phyloP scores from a whole-genome alignment of 2,113 vertebrate species.

The Calonectris borealis region DNA sequence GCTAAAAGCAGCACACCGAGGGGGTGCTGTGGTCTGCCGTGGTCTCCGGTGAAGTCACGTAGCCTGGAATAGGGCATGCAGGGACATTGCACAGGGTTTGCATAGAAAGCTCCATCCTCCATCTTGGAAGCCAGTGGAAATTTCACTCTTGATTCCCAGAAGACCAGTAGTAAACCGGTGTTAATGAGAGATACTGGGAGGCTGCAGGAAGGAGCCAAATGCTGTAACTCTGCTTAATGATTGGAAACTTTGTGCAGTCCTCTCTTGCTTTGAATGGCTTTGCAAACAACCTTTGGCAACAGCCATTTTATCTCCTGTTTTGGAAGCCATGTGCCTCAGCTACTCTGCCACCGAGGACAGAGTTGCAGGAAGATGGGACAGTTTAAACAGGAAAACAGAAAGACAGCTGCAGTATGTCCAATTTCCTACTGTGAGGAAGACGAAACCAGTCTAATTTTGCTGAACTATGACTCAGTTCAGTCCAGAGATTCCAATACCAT shows the following conservation, averaged over 20 bases:
- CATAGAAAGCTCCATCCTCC: background rate
- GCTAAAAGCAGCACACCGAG: background rate
- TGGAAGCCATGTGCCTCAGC: background rate
- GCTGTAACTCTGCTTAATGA: background rate
- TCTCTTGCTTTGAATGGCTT: background rate
- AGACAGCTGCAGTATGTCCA: conserved; percentile 1
- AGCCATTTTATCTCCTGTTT: conserved; percentile 16
- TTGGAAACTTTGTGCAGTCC: conserved; percentile 12
- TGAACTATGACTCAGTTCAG: conserved; percentile 52
- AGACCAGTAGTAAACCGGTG: conserved; percentile 16
- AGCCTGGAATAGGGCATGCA: background rate
- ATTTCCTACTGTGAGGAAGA: conserved; percentile 48
- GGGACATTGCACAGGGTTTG: background rate
- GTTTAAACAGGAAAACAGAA: conserved; percentile 39
- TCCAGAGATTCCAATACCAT: conserved; percentile 23
- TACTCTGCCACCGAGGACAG: background rate
- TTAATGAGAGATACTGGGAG: conserved; percentile 57
- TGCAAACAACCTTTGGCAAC: conserved; percentile 33
- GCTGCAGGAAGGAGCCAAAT: conserved; percentile 22
- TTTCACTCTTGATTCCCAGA: conserved; percentile 27
- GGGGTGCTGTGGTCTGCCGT: background rate
- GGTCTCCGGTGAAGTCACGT: background rate
- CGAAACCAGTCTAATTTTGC: conserved; percentile 32
- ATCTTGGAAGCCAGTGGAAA: conserved; percentile 25
- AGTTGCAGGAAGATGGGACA: background rate